These are phyloP conservation scores for Acanthornis magna DNA, from an alignment of 2,797 vertebrate species.

Conservation along the genomic window DNA sequence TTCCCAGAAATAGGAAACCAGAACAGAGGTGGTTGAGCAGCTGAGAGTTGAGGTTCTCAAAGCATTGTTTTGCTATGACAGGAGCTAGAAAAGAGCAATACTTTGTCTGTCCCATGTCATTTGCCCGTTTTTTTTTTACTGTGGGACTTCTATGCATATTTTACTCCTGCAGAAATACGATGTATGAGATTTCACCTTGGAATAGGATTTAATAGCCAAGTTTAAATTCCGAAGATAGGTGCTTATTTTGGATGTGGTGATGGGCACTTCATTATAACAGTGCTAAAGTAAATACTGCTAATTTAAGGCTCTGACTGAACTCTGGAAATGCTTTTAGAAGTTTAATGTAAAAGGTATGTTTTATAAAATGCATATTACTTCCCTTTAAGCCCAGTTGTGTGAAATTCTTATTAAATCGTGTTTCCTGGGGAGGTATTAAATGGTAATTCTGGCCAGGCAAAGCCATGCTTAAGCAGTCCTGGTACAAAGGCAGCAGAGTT, in stretches of 20 bases:
- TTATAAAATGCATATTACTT: conserved; percentile 45
- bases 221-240: conserved; percentile 51
- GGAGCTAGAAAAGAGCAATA: background rate
- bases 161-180: background rate
- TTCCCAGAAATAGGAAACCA: conserved; percentile 54
- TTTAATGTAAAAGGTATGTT: conserved; percentile 50
- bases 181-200: conserved; percentile 39
- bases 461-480: background rate
- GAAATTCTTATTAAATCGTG: conserved; percentile 52
- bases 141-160: background rate
- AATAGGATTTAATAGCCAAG: background rate
- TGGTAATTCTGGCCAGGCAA: conserved; percentile 1
- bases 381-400: conserved; percentile 28
- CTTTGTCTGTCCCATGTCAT: background rate
- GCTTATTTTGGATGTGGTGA: conserved; percentile 61
- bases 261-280: conserved; percentile 46
- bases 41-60: conserved; percentile 31
- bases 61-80: background rate
- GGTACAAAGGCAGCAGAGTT: background rate
- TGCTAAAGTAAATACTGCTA: conserved; percentile 59
- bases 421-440: conserved; percentile 52
- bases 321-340: conserved; percentile 49
- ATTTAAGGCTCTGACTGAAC: conserved; percentile 46
- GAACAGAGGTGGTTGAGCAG: conserved; percentile 19
- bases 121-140: background rate